Evolutionary conservation across 64 coral and sea anemone genomes (phyloP).

Genomic region (Astreopora myriophthalma): DNA sequence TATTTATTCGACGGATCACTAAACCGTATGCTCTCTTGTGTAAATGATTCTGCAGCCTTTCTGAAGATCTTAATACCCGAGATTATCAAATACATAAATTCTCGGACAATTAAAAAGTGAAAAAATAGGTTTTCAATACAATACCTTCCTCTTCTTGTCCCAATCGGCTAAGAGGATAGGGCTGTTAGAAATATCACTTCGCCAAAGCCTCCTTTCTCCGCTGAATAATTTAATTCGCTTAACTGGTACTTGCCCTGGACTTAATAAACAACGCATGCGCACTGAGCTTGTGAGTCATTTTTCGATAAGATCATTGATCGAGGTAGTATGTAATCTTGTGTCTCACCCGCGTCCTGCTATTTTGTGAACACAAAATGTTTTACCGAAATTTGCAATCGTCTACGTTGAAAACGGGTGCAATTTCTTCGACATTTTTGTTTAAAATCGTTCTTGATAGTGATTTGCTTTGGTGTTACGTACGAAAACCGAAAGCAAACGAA

Average conservation of each 20-base stretch:
- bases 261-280: slow-evolving; percentile 34
- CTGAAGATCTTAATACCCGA: neutral
- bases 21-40: slow-evolving; percentile 19
- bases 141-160: slow-evolving; percentile 21
- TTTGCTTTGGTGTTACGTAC: too few species aligned
- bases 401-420: too few species aligned
- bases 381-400: neutral
- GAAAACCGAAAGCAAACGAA: too few species aligned
- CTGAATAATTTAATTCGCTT: slow-evolving; percentile 28
- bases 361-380: neutral
- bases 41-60: neutral
- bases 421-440: too few species aligned
- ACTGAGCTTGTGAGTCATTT: slow-evolving; percentile 28
- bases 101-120: neutral
- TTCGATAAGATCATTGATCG: slow-evolving; percentile 31
- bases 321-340: neutral
- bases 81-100: neutral
- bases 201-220: slow-evolving; percentile 10
- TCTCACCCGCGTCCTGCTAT: neutral
- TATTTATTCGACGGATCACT: slow-evolving; percentile 53
- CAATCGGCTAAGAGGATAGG: slow-evolving; percentile 24
- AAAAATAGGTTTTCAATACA: neutral
- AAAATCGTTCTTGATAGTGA: too few species aligned
- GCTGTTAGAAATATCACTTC: slow-evolving; percentile 1
- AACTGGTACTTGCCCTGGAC: slow-evolving; percentile 18